Percentiles rank a stretch among this genome's conserved stretches.
phyloP scores from a whole-genome alignment of 2,113 vertebrate genomes.

The Vimba vimba region DNA sequence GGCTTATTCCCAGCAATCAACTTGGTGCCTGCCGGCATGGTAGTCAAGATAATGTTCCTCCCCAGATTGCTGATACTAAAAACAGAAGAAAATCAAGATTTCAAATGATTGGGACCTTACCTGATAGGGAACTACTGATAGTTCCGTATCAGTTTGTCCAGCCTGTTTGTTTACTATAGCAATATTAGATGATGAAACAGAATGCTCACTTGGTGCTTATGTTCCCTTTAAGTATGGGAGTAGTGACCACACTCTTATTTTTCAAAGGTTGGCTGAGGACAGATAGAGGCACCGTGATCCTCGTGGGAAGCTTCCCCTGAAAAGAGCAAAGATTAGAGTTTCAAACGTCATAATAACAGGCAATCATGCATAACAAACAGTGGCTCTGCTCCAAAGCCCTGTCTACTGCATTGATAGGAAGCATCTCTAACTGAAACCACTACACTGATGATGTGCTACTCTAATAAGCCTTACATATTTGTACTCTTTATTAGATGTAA shows the following conservation, averaged over 20 bases:
- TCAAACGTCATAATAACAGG: background rate
- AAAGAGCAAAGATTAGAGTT: background rate
- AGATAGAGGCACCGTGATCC: constrained; percentile 93
- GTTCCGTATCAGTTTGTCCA: background rate
- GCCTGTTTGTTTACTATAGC: background rate
- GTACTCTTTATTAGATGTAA: background rate
- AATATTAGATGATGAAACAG: background rate
- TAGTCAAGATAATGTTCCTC: constrained; percentile 96
- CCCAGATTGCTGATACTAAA: constrained; percentile 89
- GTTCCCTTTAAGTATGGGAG: constrained; percentile 93
- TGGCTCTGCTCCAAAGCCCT: background rate
- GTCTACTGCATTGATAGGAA: background rate
- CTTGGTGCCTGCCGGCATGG: constrained; percentile 95
- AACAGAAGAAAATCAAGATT: background rate
- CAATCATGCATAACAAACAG: background rate
- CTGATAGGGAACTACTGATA: background rate
- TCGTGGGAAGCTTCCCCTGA: constrained; percentile 91
- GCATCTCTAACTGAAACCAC: background rate
- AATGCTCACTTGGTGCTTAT: constrained; percentile 89
- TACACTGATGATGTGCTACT: background rate
- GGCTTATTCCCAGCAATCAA: constrained; percentile 97
- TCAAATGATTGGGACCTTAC: background rate
- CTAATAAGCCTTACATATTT: background rate
- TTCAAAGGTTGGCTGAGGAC: constrained; percentile 97
- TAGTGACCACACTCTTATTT: constrained; percentile 90